Percentiles rank a stretch among this genome's conserved stretches.
These are phyloP conservation scores for Watsonalla binaria DNA, from an alignment of 2,888 invertebrate genomes.

Conservation along the genomic window DNA sequence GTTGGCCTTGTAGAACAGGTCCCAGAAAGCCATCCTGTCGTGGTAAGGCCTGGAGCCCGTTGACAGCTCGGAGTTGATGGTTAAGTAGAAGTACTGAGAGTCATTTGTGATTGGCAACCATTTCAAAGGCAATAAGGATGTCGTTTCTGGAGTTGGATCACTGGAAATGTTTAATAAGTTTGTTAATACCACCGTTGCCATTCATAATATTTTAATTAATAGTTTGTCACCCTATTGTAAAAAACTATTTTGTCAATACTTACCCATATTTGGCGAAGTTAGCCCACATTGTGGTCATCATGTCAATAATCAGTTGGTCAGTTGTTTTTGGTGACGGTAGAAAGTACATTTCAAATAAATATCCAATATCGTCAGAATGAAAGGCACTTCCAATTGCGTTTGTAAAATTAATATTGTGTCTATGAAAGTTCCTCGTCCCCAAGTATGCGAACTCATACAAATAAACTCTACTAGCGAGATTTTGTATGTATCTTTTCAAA, in stretches of 20 bases:
- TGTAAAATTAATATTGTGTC: slow-evolving; percentile 19
- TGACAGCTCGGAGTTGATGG: neutral
- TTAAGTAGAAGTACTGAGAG: neutral
- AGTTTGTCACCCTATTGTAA: neutral
- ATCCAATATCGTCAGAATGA: slow-evolving; percentile 40
- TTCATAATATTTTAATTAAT: neutral
- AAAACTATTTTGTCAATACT: slow-evolving; percentile 4
- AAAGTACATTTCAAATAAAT: slow-evolving; percentile 29
- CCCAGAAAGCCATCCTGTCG: neutral
- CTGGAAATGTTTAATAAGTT: neutral
- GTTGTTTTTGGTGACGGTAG: slow-evolving; percentile 13
- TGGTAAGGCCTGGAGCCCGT: no score
- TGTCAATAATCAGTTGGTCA: no score
- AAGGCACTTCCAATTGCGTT: slow-evolving; percentile 18
- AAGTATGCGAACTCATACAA: slow-evolving; percentile 34
- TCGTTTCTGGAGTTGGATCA: neutral
- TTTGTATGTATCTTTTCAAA: slow-evolving; percentile 22
- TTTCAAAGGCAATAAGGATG: neutral
- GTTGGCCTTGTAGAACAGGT: neutral
- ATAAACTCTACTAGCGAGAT: slow-evolving; percentile 22
- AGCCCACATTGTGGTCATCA: no score
- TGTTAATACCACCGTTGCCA: neutral
- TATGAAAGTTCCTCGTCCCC: slow-evolving; percentile 23
- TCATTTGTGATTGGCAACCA: neutral
- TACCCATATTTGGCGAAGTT: slow-evolving; percentile 26